Evolutionary conservation across 2,888 invertebrate species (phyloP).

Genomic region (Nephrocerus scutellatus): DNA sequence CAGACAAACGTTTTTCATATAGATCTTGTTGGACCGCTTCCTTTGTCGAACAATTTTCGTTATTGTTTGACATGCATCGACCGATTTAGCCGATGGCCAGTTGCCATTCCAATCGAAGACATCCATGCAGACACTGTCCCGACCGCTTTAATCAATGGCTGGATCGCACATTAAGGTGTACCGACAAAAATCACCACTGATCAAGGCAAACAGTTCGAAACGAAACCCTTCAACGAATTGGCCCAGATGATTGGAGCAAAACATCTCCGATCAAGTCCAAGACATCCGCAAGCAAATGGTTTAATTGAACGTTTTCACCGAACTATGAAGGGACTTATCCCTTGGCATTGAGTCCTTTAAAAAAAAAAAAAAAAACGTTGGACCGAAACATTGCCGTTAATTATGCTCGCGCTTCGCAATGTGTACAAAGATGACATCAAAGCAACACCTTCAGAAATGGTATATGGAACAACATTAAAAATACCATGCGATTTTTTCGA

Average conservation of each 20-base stretch:
- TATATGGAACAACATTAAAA: too few species aligned
- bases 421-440: slow-evolving; percentile 14
- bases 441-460: slow-evolving; percentile 11
- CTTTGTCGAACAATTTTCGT: not conserved
- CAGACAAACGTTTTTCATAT: too few species aligned
- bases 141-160: slow-evolving; percentile 2
- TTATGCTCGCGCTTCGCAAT: slow-evolving; percentile 6
- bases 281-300: slow-evolving; percentile 15
- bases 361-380: slow-evolving; percentile 11
- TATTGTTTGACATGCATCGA: slow-evolving; percentile 9
- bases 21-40: slow-evolving; percentile 5
- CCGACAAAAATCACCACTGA: slow-evolving; percentile 16
- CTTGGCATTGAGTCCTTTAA: too few species aligned
- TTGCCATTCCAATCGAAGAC: slow-evolving; percentile 1
- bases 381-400: slow-evolving; percentile 13
- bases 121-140: not conserved
- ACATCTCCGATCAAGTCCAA: slow-evolving; percentile 8
- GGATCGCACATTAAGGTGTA: slow-evolving; percentile 18
- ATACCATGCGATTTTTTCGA: too few species aligned
- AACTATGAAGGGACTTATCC: slow-evolving; percentile 5
- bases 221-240: slow-evolving; percentile 10
- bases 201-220: slow-evolving; percentile 18
- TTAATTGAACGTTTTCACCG: slow-evolving; percentile 14
- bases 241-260: slow-evolving; percentile 1
- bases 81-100: slow-evolving; percentile 8